A percentile compares a stretch with the other conserved stretches of the same genome.
phyloP scores from a whole-genome alignment of 2,797 vertebrate species.

The Chloroceryle amazona region DNA sequence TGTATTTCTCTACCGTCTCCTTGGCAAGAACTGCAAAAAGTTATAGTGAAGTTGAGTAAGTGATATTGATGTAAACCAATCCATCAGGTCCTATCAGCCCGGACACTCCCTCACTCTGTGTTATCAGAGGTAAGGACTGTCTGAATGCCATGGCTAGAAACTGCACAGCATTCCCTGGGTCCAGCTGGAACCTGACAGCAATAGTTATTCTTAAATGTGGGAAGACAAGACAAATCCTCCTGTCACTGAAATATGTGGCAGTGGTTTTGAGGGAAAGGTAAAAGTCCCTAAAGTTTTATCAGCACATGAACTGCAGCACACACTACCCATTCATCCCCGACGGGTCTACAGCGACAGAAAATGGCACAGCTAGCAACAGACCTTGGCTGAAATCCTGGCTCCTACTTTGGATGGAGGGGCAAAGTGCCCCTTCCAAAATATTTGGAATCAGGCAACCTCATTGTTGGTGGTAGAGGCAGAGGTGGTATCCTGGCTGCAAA shows the following conservation, averaged over 20 bases:
- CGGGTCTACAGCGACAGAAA: neutral
- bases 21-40: neutral
- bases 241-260: conserved; percentile 9
- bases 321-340: neutral
- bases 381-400: neutral
- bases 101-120: neutral
- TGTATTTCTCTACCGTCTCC: neutral
- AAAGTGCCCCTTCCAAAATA: too few species aligned
- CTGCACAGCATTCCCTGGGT: neutral
- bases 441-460: neutral
- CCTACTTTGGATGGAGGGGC: accelerated
- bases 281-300: neutral
- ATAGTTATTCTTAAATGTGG: neutral
- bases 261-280: neutral
- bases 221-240: conserved; percentile 17
- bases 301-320: neutral
- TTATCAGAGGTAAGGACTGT: neutral
- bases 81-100: neutral
- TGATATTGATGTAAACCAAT: neutral
- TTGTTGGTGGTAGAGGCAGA: neutral
- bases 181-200: neutral
- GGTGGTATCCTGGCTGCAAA: neutral
- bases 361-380: neutral
- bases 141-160: neutral
- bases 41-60: neutral